Evolutionary conservation across 2,888 invertebrate species (phyloP), one percentile per base, ranked within the genome.

Genomic region (Ecliptopera silaceata): DNA sequence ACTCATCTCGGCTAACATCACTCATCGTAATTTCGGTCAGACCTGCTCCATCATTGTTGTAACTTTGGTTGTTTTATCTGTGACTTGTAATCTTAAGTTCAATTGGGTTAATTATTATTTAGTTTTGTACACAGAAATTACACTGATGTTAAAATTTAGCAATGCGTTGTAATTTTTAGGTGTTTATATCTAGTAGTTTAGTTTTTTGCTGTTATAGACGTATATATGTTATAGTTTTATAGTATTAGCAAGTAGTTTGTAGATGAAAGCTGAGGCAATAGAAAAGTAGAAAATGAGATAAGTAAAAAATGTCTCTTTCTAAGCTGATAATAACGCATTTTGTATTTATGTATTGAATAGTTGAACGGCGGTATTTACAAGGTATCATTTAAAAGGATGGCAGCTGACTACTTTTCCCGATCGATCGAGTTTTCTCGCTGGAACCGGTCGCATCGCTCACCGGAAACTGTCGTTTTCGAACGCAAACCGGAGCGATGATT

Each of bases 381-480:
- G 62, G 51, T 71, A 72, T 76, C 74, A 77, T 80, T 74, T 82
- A 82, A 77, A 85, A 78, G 79, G 84, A 83, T 80, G 73, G 73
- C 68, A 53, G 53, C 68, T 69, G 75, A 77, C 87, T 74, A 84
- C 86, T 89, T 87, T 89, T 88, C 89, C 83, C 82, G 78, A 72
- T 66, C 77, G 83, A 78, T 83, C 84, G 78, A 84, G 89, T 87
- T 89, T 89, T 89, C 90, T 87, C 79, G 75, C 70, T 58, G 63
- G 66, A 77, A 84, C 84, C 82, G 83, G 88, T 86, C 83, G 22
- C 56, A 83, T 82, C 78, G 69, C 74, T 83, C 75, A 80, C 70
- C 84, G 86, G 86, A 86, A 84, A 91, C 89, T 90, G 87, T 90
- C 89, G 86, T 82, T 91, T 90, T 90, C 89, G 80, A 84, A 82